phyloP scores from a whole-genome alignment of 2,113 vertebrate genomes.

The Clarias magur region DNA sequence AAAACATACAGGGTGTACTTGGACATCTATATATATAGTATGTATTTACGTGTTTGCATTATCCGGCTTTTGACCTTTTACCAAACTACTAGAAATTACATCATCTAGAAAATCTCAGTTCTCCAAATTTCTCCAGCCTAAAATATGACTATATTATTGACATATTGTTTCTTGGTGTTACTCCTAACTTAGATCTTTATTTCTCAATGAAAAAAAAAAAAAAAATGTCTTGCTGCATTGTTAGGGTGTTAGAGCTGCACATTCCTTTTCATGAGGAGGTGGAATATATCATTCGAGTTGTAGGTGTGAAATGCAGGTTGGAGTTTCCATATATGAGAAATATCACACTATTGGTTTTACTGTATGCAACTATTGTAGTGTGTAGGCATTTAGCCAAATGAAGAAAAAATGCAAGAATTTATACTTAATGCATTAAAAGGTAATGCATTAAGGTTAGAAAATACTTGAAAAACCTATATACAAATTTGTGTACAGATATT shows the following conservation, averaged over 20 bases:
- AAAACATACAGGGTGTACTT: not conserved
- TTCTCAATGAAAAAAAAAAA: too few species aligned
- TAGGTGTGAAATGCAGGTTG: not conserved
- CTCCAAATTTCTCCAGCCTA: not conserved
- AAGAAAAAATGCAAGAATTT: not conserved
- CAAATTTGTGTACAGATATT: not conserved
- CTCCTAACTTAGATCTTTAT: not conserved
- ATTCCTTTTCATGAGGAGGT: not conserved
- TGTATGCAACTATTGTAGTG: not conserved
- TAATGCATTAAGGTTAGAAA: not conserved
- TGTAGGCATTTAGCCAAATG: not conserved
- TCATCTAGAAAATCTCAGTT: not conserved
- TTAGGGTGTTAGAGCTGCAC: not conserved
- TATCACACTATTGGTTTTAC: not conserved
- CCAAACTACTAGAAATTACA: not conserved
- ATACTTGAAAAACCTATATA: not conserved
- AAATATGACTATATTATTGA: not conserved
- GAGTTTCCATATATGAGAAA: conserved; percentile 35
- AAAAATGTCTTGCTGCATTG: too few species aligned
- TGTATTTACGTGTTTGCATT: not conserved
- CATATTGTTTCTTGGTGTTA: not conserved
- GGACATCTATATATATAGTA: not conserved
- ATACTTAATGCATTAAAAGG: not conserved
- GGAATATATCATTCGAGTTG: conserved; percentile 25
- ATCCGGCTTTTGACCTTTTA: not conserved